phyloP scores from a whole-genome alignment of 2,113 vertebrate genomes.

The Crocuta crocuta region DNA sequence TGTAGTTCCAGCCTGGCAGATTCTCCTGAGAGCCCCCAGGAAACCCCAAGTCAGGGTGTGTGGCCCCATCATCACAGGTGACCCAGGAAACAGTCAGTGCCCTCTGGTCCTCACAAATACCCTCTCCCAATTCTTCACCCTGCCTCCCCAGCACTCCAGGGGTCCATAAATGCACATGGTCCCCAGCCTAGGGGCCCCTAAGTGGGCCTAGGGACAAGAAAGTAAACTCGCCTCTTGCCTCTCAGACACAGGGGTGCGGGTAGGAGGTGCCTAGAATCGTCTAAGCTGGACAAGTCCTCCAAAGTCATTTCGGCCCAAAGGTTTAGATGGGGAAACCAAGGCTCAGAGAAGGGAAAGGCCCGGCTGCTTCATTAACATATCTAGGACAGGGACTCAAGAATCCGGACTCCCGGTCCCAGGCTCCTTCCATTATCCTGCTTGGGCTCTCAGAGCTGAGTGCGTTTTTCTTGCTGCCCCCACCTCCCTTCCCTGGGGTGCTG shows the following conservation, averaged over 20 bases:
- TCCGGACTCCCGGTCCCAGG: neutral
- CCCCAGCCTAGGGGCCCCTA: neutral
- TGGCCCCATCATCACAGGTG: neutral
- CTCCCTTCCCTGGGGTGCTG: neutral
- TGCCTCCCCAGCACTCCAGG: neutral
- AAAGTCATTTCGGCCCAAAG: neutral
- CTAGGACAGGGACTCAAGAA: no score
- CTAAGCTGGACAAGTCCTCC: neutral
- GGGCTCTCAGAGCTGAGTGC: neutral
- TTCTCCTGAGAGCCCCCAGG: constrained; percentile 90
- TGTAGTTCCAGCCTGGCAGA: constrained; percentile 96
- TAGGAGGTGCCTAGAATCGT: neutral
- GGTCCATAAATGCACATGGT: no score
- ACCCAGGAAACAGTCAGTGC: neutral
- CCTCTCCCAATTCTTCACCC: neutral
- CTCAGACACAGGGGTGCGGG: neutral
- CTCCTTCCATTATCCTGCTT: neutral
- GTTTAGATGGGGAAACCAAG: neutral
- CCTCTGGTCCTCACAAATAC: neutral
- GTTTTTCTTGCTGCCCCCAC: neutral
- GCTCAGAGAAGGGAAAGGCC: neutral
- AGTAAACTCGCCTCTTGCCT: accelerated
- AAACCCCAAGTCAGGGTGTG: neutral
- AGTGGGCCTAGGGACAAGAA: neutral
- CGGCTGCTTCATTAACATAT: neutral